Evolutionary conservation across 2,113 vertebrate genomes (phyloP).

Genomic region (Callopanchax toddi): DNA sequence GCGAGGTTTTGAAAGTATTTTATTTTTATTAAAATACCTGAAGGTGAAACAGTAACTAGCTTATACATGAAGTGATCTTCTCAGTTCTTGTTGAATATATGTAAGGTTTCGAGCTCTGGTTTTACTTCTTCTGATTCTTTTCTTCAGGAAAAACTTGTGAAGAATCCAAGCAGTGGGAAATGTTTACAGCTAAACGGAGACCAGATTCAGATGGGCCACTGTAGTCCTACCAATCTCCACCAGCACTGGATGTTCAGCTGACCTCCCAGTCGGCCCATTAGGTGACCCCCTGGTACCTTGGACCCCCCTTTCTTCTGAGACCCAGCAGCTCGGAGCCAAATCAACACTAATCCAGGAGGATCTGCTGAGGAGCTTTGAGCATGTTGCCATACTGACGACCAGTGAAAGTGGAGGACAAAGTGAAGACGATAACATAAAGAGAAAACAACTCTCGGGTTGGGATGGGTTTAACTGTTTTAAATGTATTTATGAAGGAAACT

Average conservation of each 20-base stretch:
- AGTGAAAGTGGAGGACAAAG: constrained; percentile 32
- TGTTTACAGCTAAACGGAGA: constrained; percentile 81
- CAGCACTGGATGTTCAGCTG: constrained; percentile 90
- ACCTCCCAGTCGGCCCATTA: constrained; percentile 25
- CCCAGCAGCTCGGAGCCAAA: neutral
- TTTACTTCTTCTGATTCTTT: neutral
- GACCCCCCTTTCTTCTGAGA: constrained; percentile 12
- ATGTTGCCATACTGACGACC: constrained; percentile 18
- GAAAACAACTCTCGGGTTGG: constrained; percentile 9
- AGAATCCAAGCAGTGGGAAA: constrained; percentile 80
- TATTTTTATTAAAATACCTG: too few species aligned
- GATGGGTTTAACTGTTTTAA: constrained; percentile 35
- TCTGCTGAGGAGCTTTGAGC: constrained; percentile 2
- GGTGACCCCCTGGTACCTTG: constrained; percentile 20
- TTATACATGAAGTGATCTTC: too few species aligned
- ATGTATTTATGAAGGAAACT: constrained; percentile 58
- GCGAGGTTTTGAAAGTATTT: too few species aligned
- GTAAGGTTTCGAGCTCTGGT: constrained; percentile 5
- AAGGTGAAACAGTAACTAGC: too few species aligned
- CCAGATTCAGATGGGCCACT: constrained; percentile 78
- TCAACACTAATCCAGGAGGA: constrained; percentile 4
- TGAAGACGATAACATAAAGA: constrained; percentile 25
- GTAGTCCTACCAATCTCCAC: constrained; percentile 76
- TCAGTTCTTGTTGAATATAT: too few species aligned
- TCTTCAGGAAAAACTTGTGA: constrained; percentile 84